These are phyloP conservation scores for Chlorospingus flavigularis DNA, from an alignment of 2,797 vertebrate species.

Conservation along the genomic window DNA sequence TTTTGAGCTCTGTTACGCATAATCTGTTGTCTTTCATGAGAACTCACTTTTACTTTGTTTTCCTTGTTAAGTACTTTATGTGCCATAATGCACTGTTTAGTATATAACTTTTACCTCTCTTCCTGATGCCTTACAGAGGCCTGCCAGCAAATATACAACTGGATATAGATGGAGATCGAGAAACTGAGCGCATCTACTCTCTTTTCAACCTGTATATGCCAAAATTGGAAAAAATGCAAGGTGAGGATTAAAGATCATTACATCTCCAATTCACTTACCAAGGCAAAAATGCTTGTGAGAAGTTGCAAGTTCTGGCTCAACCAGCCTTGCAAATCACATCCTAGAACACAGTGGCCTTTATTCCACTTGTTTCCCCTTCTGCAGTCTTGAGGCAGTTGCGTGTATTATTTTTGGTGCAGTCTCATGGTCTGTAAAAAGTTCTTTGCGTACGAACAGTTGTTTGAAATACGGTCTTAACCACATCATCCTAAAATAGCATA, in stretches of 20 bases:
- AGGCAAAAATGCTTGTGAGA: not conserved
- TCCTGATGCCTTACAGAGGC: slow-evolving; percentile 76
- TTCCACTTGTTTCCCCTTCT: not conserved
- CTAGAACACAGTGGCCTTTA: not conserved
- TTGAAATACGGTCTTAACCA: not conserved
- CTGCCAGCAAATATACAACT: slow-evolving; percentile 97
- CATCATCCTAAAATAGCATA: not conserved
- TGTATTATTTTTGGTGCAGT: slow-evolving; percentile 25
- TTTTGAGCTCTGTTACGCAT: not conserved
- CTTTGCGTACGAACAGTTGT: not conserved
- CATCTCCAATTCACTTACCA: not conserved
- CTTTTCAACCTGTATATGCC: slow-evolving; percentile 92
- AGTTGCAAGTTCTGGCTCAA: not conserved
- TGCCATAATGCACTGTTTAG: not conserved
- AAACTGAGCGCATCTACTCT: slow-evolving; percentile 96
- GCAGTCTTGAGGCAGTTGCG: not conserved
- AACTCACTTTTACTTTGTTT: not conserved
- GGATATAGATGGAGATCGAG: slow-evolving; percentile 95
- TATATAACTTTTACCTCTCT: not conserved
- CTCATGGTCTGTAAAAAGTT: not conserved
- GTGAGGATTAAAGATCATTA: slow-evolving; percentile 69
- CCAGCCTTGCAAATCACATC: not conserved
- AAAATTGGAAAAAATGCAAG: slow-evolving; percentile 98
- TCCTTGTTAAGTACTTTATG: not conserved
- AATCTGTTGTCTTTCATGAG: not conserved